Evolutionary conservation across 2,113 vertebrate genomes (phyloP).

Genomic region (Hippocampus zosterae): DNA sequence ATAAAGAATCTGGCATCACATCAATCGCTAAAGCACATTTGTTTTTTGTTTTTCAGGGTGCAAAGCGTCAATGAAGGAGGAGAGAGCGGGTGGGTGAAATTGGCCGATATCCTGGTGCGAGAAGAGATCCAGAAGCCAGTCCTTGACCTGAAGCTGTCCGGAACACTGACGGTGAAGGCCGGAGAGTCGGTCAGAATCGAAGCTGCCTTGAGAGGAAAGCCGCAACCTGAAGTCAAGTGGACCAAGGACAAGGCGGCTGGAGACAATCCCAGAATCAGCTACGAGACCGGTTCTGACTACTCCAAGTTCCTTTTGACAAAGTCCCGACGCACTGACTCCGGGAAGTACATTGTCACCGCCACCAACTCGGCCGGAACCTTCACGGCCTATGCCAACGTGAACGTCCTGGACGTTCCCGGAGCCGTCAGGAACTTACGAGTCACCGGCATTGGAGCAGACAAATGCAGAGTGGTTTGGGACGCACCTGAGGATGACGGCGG

Average conservation of each 20-base stretch:
- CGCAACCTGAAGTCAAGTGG: slow-evolving; percentile 91
- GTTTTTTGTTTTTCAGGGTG: slow-evolving; percentile 74
- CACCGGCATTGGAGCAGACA: slow-evolving; percentile 84
- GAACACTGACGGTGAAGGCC: slow-evolving; percentile 86
- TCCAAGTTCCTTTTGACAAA: slow-evolving; percentile 89
- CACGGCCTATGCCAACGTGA: slow-evolving; percentile 86
- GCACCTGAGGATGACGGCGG: slow-evolving; percentile 92
- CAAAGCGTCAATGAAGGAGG: slow-evolving; percentile 93
- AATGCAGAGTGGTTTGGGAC: slow-evolving; percentile 91
- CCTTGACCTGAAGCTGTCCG: slow-evolving; percentile 87
- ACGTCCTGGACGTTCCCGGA: slow-evolving; percentile 91
- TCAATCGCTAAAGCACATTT: background rate
- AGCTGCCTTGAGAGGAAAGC: slow-evolving; percentile 91
- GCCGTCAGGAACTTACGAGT: slow-evolving; percentile 87
- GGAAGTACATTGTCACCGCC: slow-evolving; percentile 90
- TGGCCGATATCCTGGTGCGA: slow-evolving; percentile 86
- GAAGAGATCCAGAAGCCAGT: slow-evolving; percentile 94
- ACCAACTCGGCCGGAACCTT: slow-evolving; percentile 90
- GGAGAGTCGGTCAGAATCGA: slow-evolving; percentile 93
- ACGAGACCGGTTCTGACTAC: slow-evolving; percentile 83
- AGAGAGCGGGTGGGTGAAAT: slow-evolving; percentile 92
- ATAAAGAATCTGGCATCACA: background rate
- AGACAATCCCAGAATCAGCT: slow-evolving; percentile 88
- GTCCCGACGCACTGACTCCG: slow-evolving; percentile 85
- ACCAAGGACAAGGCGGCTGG: slow-evolving; percentile 87